Base-by-base conservation (phyloP, 2,888 invertebrate species). In the Lissonota sp. region DNA sequence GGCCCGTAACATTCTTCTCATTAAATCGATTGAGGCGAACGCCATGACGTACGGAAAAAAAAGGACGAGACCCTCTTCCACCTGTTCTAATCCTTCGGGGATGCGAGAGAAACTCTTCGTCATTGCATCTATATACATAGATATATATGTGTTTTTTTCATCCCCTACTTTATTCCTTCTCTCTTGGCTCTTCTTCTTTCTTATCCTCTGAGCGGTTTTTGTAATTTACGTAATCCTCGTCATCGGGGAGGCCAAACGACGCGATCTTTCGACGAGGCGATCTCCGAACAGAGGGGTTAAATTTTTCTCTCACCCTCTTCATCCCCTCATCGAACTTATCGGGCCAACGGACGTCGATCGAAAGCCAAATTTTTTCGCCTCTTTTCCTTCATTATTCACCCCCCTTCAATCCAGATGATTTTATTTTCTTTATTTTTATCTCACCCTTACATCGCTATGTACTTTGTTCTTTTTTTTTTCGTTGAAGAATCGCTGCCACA, bases 171-270 rank as follows among this genome's bases (percentile, higher is more conserved):
- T 66, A 26, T 26, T 46, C n/a, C 57, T 60, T 70, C 72, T 64
- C 26, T 44, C 44, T 6, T 42, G 12, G n/a, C 64, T 77, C 57
- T 66, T 74, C 67, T 60, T 16, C 63, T 63, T 12, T 12, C 55
- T 55, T 82, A 66, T 77, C 73, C 71, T 63, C 14, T 66, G 70
- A 84, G 83, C 70, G 26, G 26, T 26, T 84, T 79, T 70, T 78
- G 83, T 87, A 86, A 87, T 88, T 87, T 88, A 84, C 83, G 87
- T 88, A 85, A 87, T 87, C 86, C 85, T 62, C 42, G n/a, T n/a
- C 26, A 26, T 26, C 26, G 26, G 62, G 10, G 51, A 42, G 44
- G 42, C 14, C 64, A 58, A 64, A 64, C 69, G 53, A 55, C 77
- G 53, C 55, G 53, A 67, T 62, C 55, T 62, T 67, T 60, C 39